phyloP scores from a whole-genome alignment of 2,888 invertebrate genomes.

The Drosophila maculinotata region DNA sequence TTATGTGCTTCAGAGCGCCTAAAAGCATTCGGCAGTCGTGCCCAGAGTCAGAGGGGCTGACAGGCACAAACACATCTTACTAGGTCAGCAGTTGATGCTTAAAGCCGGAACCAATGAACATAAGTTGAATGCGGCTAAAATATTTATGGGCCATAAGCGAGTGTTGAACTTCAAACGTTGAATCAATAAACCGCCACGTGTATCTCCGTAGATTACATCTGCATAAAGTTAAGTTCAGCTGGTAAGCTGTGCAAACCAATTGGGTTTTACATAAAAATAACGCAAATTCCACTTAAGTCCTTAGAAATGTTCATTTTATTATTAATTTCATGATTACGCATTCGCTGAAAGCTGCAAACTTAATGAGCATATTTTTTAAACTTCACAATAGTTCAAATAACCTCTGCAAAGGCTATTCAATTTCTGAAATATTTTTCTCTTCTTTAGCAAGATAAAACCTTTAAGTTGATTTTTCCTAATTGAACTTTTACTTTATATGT shows the following conservation, averaged over 20 bases:
- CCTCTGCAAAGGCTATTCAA: background rate
- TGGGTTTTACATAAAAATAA: conserved; percentile 31
- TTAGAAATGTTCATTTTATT: conserved; percentile 36
- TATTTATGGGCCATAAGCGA: conserved; percentile 43
- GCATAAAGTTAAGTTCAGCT: conserved; percentile 15
- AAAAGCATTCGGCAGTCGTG: conserved; percentile 20
- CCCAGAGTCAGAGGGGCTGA: background rate
- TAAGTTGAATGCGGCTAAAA: conserved; percentile 48
- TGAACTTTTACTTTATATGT: conserved; percentile 6
- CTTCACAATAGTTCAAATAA: too few relatives aligned
- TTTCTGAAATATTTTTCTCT: too few relatives aligned
- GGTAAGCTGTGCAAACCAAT: conserved; percentile 36
- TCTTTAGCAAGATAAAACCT: too few relatives aligned
- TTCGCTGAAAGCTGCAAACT: background rate
- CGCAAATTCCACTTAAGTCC: conserved; percentile 26
- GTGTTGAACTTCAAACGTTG: conserved; percentile 43
- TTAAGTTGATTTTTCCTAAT: background rate
- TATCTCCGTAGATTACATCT: conserved; percentile 33
- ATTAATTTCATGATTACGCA: conserved; percentile 4
- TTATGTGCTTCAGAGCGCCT: conserved; percentile 39
- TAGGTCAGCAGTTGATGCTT: conserved; percentile 69
- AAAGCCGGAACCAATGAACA: conserved; percentile 47
- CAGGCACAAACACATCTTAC: conserved; percentile 27
- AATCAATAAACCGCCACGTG: conserved; percentile 22
- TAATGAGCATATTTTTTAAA: background rate